Evolutionary conservation across 2,888 invertebrate species (phyloP).

Genomic region (Pseudeuparius sepicola): DNA sequence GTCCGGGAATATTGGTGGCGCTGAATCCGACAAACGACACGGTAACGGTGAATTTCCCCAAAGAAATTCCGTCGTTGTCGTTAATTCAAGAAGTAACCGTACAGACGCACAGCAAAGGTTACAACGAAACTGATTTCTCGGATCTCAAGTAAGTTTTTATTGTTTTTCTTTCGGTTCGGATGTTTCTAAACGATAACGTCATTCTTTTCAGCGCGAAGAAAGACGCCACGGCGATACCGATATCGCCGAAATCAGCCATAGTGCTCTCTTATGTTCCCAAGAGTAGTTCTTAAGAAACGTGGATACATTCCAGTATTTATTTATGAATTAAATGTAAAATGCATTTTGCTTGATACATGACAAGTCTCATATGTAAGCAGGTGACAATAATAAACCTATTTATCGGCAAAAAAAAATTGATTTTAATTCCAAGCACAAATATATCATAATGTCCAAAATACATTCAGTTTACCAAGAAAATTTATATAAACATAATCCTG

Average conservation of each 20-base stretch:
- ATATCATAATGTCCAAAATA: too few species aligned
- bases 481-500: too few species aligned
- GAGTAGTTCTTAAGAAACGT: too few species aligned
- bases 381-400: too few species aligned
- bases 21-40: constrained; percentile 51
- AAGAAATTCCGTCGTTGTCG: constrained; percentile 34
- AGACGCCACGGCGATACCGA: constrained; percentile 43
- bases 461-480: too few species aligned
- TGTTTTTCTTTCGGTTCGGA: constrained; percentile 8
- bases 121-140: constrained; percentile 35
- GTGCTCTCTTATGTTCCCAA: constrained; percentile 61
- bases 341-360: too few species aligned
- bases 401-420: too few species aligned
- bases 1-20: constrained; percentile 64
- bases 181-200: too few species aligned
- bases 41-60: constrained; percentile 44
- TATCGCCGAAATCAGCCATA: constrained; percentile 54
- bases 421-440: too few species aligned
- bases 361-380: too few species aligned
- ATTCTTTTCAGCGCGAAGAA: constrained; percentile 48
- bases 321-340: too few species aligned
- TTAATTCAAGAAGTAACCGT: constrained; percentile 54
- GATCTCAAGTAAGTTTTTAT: constrained; percentile 39
- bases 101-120: constrained; percentile 46
- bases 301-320: too few species aligned